Evolutionary conservation across 2,797 vertebrate species (phyloP), one percentile per base, ranked within the genome.

Genomic region (Natrix natrix): DNA sequence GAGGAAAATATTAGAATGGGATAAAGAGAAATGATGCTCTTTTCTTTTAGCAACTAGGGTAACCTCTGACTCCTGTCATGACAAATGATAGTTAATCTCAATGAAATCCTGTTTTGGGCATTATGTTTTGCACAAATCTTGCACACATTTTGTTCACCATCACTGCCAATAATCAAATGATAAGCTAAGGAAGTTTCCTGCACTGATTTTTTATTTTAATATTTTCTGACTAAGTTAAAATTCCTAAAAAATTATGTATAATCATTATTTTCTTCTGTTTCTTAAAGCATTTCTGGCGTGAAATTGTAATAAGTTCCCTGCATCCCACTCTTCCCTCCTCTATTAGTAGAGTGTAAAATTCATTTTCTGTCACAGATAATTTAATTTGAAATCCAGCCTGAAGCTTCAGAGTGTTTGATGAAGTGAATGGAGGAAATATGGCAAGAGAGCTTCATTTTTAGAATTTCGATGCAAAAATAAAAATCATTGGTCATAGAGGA

Each of bases 311-410:
- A 0, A 0, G 48, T 60, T 55, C 1, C 89, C 17, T 95, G 69
- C 0, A 0, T 63, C 6, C 48, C 83, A 63, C 0, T 59, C 13
- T 69, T 78, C 61, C 89, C n/a, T 14, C 93, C 83, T 61, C 37
- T 95, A 43, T 55, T 87, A 54, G 63, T 86, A 92, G 43, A 61
- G 43, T 93, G 52, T 92, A 94, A 90, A 8, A 43, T 14, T 28
- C 55, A 92, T 94, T 92, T 94, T 63, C 52, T 91, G 16, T 63
- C 93, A 69, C 60, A n/a, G 61, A 88, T 32, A 0, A 87, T 93
- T 94, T 94, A 92, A 86, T 14, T 87, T 92, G 74, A 78, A 56
- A 94, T 69, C 32, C 2, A 83, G 69, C 12, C 13, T 37, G 66
- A 94, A 87, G 83, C n/a, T 91, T 92, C 1, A 20, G 88, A 95